Evolutionary conservation across 2,113 vertebrate genomes (phyloP), one percentile per base, ranked within the genome.

Genomic region (Phylloscopus whistleri): DNA sequence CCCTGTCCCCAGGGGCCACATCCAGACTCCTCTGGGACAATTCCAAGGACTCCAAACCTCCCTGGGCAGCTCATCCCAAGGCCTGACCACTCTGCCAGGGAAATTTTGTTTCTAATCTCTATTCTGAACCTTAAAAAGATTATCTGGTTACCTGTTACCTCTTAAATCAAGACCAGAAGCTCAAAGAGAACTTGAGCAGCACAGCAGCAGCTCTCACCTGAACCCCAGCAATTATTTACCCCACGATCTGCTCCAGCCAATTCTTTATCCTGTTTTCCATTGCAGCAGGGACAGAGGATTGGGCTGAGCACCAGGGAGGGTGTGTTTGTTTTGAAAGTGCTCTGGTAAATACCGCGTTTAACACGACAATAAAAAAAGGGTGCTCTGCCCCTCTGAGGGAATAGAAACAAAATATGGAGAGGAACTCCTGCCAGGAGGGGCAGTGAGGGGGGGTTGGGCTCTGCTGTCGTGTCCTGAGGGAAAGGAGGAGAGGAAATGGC

Each of bases 321-420:
- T 75, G 59, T 95, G 91, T 92, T 94, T 95, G 63, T 66, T 94
- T 94, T 84, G 82, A 79, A 94, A 87, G 84, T 35, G 67, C 63
- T 58, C 60, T 11, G 23, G 43, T 75, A 79, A 93, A 93, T 53
- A 81, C 52, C 69, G 33, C 6, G 5, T 78, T 60, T 49, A 75
- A 51, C 22, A 69, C 15, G 24, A 60, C 53, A 76, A 52, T 73
- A 16, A 23, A 77, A 66, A 60, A 33, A 20, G 7, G 39, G 39
- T 37, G 19, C 69, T 41, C 11, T 41, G 62, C 78, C 52, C 37
- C 83, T 84, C 30, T 18, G 58, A 79, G 37, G 17, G 41, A 77
- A 52, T 4, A 73, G 31, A 19, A 19, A 31, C 73, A 84, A 85
- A 93, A 75, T 23, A n/a, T 0, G 1, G 35, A 16, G 14, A 14